Percentiles rank a stretch among this genome's conserved stretches.
These are phyloP conservation scores for Bombus impatiens DNA, from an alignment of 1,140 invertebrate species.

Conservation along the genomic window DNA sequence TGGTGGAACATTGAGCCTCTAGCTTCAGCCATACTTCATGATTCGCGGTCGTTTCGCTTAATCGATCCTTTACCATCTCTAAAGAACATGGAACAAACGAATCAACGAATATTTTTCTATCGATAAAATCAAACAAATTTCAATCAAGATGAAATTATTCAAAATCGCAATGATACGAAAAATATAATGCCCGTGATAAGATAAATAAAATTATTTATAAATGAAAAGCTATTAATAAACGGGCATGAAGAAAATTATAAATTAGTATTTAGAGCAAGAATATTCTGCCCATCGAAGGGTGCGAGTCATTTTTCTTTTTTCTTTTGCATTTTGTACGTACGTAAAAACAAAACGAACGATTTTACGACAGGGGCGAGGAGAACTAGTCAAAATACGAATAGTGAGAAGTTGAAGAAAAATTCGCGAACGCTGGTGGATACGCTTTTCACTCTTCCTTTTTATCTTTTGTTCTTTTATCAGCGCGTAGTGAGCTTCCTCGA, in stretches of 20 bases:
- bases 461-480: conserved; percentile 12
- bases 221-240: background rate
- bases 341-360: conserved; percentile 1
- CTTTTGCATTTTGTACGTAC: conserved; percentile 29
- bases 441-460: conserved; percentile 11
- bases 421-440: conserved; percentile 33
- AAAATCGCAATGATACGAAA: background rate
- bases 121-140: background rate
- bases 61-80: background rate
- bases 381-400: conserved; percentile 63
- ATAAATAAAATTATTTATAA: background rate
- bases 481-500: conserved; percentile 68
- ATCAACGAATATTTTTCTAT: background rate
- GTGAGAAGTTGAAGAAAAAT: conserved; percentile 47
- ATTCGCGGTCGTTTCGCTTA: conserved; percentile 7
- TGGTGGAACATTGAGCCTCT: conserved; percentile 67
- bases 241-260: background rate
- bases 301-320: background rate
- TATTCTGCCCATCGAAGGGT: background rate
- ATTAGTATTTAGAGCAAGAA: background rate
- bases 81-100: background rate
- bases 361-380: conserved; percentile 59
- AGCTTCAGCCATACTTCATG: conserved; percentile 30
- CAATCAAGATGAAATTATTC: background rate
- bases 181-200: background rate